A percentile compares a stretch with the other conserved stretches of the same genome.
Evolutionary conservation across 2,888 invertebrate genomes (phyloP).

Genomic region (Xestia ashworthii): DNA sequence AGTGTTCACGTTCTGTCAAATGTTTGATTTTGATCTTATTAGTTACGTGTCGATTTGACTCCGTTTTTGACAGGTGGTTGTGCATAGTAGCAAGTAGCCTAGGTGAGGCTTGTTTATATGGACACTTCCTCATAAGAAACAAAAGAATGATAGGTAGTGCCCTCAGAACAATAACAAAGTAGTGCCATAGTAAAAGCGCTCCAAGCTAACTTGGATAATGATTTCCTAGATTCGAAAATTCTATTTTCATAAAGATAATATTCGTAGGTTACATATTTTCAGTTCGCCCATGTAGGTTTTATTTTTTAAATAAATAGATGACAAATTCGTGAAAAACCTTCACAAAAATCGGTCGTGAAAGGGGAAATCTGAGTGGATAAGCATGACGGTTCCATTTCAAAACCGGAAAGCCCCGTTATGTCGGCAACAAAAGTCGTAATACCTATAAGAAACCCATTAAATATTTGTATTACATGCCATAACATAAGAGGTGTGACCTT

Average conservation of each 20-base stretch:
- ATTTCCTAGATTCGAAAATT: not conserved
- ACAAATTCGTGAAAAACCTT: not conserved
- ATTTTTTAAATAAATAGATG: slow-evolving; percentile 4
- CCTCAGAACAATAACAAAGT: no score
- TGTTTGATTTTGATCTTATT: not conserved
- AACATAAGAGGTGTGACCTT: slow-evolving; percentile 46
- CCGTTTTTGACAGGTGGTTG: not conserved
- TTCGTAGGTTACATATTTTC: not conserved
- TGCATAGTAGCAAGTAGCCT: not conserved
- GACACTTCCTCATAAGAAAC: not conserved
- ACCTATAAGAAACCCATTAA: slow-evolving; percentile 30
- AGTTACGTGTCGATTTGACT: not conserved
- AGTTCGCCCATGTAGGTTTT: not conserved
- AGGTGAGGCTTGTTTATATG: not conserved
- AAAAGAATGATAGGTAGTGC: not conserved
- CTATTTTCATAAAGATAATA: not conserved
- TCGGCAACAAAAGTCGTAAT: slow-evolving; percentile 30
- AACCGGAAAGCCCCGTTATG: not conserved
- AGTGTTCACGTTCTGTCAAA: not conserved
- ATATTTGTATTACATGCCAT: slow-evolving; percentile 43
- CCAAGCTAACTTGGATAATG: not conserved
- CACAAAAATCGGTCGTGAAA: not conserved
- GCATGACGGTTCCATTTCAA: slow-evolving; percentile 7
- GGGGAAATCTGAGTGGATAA: slow-evolving; percentile 2
- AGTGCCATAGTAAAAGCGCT: not conserved